phyloP scores from a whole-genome alignment of 2,888 invertebrate genomes.

The Phyllotreta striolata region DNA sequence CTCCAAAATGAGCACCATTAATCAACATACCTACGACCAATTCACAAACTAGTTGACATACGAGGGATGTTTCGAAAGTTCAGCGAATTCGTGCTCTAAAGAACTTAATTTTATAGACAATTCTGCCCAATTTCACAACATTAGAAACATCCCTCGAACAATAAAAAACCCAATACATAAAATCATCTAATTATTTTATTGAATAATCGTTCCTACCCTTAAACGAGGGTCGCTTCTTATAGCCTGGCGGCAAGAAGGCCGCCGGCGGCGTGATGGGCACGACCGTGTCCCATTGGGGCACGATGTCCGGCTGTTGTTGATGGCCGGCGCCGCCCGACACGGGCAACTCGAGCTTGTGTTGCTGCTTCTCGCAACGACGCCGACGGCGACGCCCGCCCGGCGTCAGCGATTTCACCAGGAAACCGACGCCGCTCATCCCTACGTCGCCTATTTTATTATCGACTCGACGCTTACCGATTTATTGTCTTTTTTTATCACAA shows the following conservation, averaged over 20 bases:
- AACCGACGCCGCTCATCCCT: constrained; percentile 69
- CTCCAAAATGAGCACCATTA: too few relatives aligned
- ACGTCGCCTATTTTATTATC: too few relatives aligned
- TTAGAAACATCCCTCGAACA: too few relatives aligned
- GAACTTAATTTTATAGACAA: too few relatives aligned
- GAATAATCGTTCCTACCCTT: constrained; percentile 43
- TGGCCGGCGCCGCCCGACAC: constrained; percentile 48
- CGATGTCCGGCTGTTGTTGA: constrained; percentile 62
- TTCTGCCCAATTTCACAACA: too few relatives aligned
- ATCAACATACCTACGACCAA: too few relatives aligned
- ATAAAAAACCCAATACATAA: too few relatives aligned
- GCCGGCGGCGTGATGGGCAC: constrained; percentile 74
- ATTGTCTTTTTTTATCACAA: too few relatives aligned
- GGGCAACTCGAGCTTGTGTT: constrained; percentile 57
- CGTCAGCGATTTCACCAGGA: constrained; percentile 72
- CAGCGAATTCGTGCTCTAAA: too few relatives aligned
- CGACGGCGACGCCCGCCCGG: constrained; percentile 69
- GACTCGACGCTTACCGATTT: not conserved
- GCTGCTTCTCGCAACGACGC: constrained; percentile 70
- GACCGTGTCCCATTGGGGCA: constrained; percentile 67
- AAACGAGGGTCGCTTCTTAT: constrained; percentile 53
- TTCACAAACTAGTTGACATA: too few relatives aligned
- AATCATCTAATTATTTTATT: too few relatives aligned
- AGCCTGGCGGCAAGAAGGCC: constrained; percentile 70
- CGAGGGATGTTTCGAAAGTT: too few relatives aligned